Percentiles rank a stretch among this genome's conserved stretches.
Evolutionary conservation across 37 sponge, comb jelly and placozoan genomes (phyloP).

Genomic region (Halichondria panicea): DNA sequence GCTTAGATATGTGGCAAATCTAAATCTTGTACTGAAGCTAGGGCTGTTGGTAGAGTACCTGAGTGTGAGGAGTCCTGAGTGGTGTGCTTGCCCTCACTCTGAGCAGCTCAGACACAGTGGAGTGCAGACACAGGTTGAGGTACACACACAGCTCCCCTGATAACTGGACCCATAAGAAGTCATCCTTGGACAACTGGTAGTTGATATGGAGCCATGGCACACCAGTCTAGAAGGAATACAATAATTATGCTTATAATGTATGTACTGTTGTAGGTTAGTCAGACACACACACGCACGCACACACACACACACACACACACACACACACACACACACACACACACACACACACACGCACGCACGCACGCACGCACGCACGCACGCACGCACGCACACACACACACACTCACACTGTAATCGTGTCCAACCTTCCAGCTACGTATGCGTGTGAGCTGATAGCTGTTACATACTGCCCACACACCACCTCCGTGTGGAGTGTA

Average conservation of each 20-base stretch:
- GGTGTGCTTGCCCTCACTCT: conserved; percentile 5
- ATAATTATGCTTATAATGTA: no score
- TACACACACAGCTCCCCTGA: conserved; percentile 2
- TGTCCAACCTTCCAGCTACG: conserved; percentile 64
- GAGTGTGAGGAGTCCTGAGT: not conserved
- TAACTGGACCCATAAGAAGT: conserved; percentile 20
- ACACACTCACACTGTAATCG: not conserved
- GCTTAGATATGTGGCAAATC: no score
- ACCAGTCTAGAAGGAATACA: no score
- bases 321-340: conserved; percentile 5
- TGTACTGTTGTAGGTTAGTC: not conserved
- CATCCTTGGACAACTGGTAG: conserved; percentile 15
- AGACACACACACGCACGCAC: not conserved
- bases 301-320: not conserved
- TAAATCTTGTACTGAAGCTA: no score
- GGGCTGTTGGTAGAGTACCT: no score
- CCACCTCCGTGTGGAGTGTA: conserved; percentile 14
- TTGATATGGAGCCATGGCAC: conserved; percentile 17
- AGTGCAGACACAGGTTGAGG: conserved; percentile 39
- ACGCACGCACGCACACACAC: not conserved
- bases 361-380: not conserved
- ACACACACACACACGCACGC: not conserved
- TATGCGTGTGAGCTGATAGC: conserved; percentile 33
- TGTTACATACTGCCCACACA: not conserved
- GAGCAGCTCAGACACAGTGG: conserved; percentile 33